Conservation (phyloP, 2,797 vertebrate species). For the Apogon hyalosoma region DNA sequence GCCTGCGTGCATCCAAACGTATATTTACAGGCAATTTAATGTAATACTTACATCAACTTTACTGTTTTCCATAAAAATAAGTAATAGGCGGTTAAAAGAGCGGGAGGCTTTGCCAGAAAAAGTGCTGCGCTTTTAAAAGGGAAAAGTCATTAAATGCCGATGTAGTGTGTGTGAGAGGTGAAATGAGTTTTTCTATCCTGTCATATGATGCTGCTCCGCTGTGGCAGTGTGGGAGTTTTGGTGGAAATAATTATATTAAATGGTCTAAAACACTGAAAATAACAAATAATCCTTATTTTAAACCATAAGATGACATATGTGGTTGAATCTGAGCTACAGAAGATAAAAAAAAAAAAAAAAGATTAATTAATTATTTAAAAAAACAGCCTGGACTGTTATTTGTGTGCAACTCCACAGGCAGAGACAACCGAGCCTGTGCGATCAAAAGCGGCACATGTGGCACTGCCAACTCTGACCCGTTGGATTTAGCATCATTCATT, state of each 20-base stretch:
- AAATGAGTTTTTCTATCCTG: slow-evolving; percentile 69
- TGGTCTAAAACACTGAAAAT: slow-evolving; percentile 30
- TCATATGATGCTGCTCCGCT: slow-evolving; percentile 48
- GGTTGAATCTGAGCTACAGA: background rate
- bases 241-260: slow-evolving; percentile 39
- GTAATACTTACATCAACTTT: slow-evolving; percentile 60
- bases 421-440: slow-evolving; percentile 30
- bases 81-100: slow-evolving; percentile 18
- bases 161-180: slow-evolving; percentile 56
- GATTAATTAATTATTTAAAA: slow-evolving; percentile 20
- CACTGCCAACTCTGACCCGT: slow-evolving; percentile 65
- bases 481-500: slow-evolving; percentile 72
- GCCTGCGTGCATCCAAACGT: slow-evolving; percentile 8
- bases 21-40: slow-evolving; percentile 69
- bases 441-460: slow-evolving; percentile 68
- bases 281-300: slow-evolving; percentile 31
- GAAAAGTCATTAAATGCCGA: slow-evolving; percentile 63
- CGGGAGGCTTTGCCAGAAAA: slow-evolving; percentile 26
- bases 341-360: slow-evolving; percentile 32
- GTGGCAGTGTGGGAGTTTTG: slow-evolving; percentile 10
- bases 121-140: slow-evolving; percentile 52
- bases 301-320: slow-evolving; percentile 17
- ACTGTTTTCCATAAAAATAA: slow-evolving; percentile 59
- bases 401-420: slow-evolving; percentile 39
- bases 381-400: slow-evolving; percentile 38